phyloP scores from a whole-genome alignment of 92 coral and sea anemone genomes.

The Epizoanthus ramosus region DNA sequence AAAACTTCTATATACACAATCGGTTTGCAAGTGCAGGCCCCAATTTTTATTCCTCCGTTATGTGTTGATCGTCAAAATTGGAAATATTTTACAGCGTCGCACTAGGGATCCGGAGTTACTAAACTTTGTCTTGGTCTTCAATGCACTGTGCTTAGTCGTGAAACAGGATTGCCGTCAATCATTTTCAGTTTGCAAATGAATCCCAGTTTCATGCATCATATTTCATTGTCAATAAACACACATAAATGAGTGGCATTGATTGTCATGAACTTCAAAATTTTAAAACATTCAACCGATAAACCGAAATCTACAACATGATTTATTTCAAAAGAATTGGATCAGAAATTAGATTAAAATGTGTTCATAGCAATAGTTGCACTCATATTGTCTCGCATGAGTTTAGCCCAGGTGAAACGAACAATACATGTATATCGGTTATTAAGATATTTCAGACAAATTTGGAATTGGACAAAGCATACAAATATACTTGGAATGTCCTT shows the following conservation, averaged over 20 bases:
- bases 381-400: too few species aligned
- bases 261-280: neutral
- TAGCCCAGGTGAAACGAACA: too few species aligned
- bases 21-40: neutral
- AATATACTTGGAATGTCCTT: too few species aligned
- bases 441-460: too few species aligned
- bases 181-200: neutral
- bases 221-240: neutral
- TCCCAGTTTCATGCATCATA: neutral
- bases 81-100: neutral
- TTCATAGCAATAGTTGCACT: too few species aligned
- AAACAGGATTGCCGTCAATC: neutral
- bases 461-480: too few species aligned
- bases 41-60: neutral
- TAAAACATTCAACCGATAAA: neutral
- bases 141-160: neutral
- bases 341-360: too few species aligned
- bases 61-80: slow-evolving; percentile 1
- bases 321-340: too few species aligned
- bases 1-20: neutral
- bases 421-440: too few species aligned
- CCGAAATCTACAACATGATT: neutral
- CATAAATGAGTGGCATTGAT: neutral
- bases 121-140: neutral
- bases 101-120: neutral